Base-by-base conservation (phyloP, 2,888 invertebrate species). In the Cristatella mucedo region DNA sequence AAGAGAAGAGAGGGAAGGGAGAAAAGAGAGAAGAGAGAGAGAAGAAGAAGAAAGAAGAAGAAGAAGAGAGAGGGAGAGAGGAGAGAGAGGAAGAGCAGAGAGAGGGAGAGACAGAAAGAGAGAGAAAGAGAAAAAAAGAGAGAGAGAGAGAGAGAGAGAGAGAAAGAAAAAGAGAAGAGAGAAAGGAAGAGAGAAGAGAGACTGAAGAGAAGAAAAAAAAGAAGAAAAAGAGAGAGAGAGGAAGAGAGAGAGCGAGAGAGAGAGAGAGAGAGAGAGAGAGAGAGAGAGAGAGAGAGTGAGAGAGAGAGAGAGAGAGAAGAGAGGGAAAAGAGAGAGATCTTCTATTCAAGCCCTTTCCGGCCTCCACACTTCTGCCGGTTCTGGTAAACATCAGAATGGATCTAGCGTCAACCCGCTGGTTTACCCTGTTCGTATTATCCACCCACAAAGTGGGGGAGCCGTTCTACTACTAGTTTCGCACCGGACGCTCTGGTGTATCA, bases 291-390 rank as follows among this genome's bases (percentile, higher is more conserved):
- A 29, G n/a, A 21, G 40, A 21, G 32, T 22, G 36, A 30, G 31
- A 13, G 13, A 18, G 36, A 19, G 30, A 13, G 31, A 20, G 38
- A 21, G 29, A 9, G 36, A 15, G 38, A 3, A 29, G 15, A 40
- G 30, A 42, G 3, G 20, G 18, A 41, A 33, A 41, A 38, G 7
- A 38, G 21, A 38, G 26, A 42, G 19, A 42, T 20, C 30, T 33
- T 40, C 37, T 2, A 42, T 48, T 46, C 20, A 43, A 51, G 56
- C 56, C 40, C 42, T 57, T 6, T 44, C 47, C 15, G 53, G 57
- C 56, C 1, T 57, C 55, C 41, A 44, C 51, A 21, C 50, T 56
- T 49, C 56, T 57, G 38, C 53, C 55, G 36, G 53, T 51, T 36
- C 48, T 52, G 1, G 50, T 54, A 4, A 57, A 56, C 40, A 55